phyloP scores from a whole-genome alignment of 2,113 vertebrate genomes.

The Eleginops maclovinus region DNA sequence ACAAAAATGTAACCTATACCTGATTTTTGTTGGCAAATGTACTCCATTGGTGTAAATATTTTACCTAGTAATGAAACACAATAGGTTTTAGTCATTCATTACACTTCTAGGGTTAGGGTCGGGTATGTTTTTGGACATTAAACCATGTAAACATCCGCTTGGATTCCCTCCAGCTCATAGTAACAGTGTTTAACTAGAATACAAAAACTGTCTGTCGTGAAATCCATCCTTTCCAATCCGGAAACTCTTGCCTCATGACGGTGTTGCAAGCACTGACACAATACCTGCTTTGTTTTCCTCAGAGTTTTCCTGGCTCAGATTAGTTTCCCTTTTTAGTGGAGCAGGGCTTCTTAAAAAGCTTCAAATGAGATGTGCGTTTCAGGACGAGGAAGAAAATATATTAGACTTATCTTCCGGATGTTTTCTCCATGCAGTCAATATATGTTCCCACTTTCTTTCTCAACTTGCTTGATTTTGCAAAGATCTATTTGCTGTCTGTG shows the following conservation, averaged over 20 bases:
- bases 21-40: not conserved
- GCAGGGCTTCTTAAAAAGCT: slow-evolving; percentile 6
- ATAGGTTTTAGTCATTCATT: not conserved
- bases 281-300: slow-evolving; percentile 71
- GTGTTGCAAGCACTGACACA: slow-evolving; percentile 63
- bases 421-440: too few species aligned
- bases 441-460: not conserved
- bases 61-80: not conserved
- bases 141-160: not conserved
- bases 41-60: not conserved
- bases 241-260: slow-evolving; percentile 69
- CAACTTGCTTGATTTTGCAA: not conserved
- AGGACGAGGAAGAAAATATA: too few species aligned
- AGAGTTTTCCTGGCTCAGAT: slow-evolving; percentile 59
- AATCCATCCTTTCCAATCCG: slow-evolving; percentile 53
- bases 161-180: not conserved
- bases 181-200: not conserved
- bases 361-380: slow-evolving; percentile 2
- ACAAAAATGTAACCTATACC: too few species aligned
- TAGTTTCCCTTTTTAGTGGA: slow-evolving; percentile 52
- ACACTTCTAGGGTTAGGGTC: not conserved
- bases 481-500: not conserved
- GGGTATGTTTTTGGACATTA: not conserved
- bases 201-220: slow-evolving; percentile 35
- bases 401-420: too few species aligned